Evolutionary conservation across 2,797 vertebrate genomes (phyloP), one percentile per base, ranked within the genome.

Genomic region (Megalops cyprinoides): DNA sequence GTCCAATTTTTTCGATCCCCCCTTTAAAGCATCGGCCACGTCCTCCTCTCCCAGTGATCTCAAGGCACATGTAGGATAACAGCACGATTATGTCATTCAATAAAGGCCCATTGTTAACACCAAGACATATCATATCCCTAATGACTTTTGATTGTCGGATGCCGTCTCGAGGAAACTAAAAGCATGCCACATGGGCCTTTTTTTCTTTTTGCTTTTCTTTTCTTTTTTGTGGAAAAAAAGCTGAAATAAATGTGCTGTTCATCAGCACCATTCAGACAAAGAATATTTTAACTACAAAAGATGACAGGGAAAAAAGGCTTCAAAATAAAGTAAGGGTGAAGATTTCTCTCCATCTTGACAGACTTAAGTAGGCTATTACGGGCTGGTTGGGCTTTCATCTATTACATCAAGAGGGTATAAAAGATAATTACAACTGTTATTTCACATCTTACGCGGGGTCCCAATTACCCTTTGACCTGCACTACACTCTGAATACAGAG

Each of bases 351-450:
- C 20, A 85, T 87, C 86, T 88, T 91, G 91, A 92, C 91, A 90
- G 93, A 88, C 88, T 88, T 91, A 92, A 94, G 90, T 91, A 92
- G 91, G 91, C 92, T 91, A 91, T 96, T 95, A 92, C 87, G 90
- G 87, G 87, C 92, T 85, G 82, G 80, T 77, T 85, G 91, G 87
- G 87, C 93, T 95, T 91, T 94, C 87, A 93, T 94, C 89, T 91
- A 88, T 93, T 88, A 92, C 88, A 91, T 93, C 87, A 92, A 93
- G 91, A 90, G 92, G 89, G 88, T 84, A 92, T 92, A 95, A 94
- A 88, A 90, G 92, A 85, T 90, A 91, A 91, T 82, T 90, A 84
- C 10, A 85, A 88, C 90, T 90, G 91, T 94, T 94, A 90, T 89
- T 81, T 77, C 88, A 90, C 81, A 83, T 90, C 90, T 92, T 92